phyloP scores from a whole-genome alignment of 2,888 invertebrate species.

The Spatulosminthurus flaviceps region DNA sequence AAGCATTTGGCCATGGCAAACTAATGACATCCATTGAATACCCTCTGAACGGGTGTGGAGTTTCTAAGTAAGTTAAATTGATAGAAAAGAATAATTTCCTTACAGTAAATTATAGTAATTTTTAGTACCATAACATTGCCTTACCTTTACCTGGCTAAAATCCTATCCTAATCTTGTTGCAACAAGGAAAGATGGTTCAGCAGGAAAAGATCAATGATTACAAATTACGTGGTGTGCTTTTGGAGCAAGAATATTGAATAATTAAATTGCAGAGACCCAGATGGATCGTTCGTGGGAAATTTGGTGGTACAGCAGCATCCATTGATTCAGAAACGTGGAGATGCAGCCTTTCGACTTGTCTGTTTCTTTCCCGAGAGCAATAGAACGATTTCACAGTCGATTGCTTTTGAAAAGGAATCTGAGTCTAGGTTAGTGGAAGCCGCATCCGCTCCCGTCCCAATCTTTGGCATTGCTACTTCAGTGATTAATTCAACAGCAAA shows the following conservation, averaged over 20 bases:
- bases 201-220: no score
- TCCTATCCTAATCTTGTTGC: no score
- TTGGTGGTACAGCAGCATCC: constrained; percentile 63
- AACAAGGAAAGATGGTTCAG: no score
- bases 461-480: constrained; percentile 61
- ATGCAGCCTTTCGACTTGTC: constrained; percentile 61
- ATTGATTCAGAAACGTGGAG: constrained; percentile 62
- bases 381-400: constrained; percentile 58
- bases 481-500: constrained; percentile 62
- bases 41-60: constrained; percentile 60
- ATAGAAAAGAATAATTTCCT: no score
- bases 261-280: constrained; percentile 50
- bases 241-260: not conserved
- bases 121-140: no score
- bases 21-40: constrained; percentile 58
- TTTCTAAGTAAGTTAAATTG: constrained; percentile 54
- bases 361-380: constrained; percentile 62
- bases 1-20: constrained; percentile 62
- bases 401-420: constrained; percentile 62
- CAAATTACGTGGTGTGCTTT: not conserved
- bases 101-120: no score
- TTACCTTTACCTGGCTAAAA: no score
- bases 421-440: constrained; percentile 56
- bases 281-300: constrained; percentile 62
- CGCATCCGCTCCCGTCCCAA: constrained; percentile 56